Conservation (phyloP, 2,113 vertebrate species). For the Bos javanicus region DNA sequence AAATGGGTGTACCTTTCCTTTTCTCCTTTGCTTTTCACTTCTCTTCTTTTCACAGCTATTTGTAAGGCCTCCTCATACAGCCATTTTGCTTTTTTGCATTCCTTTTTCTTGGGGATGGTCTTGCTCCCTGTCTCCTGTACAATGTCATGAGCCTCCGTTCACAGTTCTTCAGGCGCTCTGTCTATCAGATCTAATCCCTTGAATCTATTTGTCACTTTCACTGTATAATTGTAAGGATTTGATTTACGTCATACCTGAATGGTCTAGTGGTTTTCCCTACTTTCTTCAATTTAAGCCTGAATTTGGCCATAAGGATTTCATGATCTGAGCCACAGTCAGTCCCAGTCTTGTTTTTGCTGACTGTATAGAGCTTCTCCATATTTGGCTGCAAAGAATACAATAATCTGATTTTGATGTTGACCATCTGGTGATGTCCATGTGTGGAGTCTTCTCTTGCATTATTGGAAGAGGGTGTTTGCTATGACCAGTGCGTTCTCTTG, state of each 20-base stretch:
- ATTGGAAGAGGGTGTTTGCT: background rate
- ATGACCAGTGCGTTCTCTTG: background rate
- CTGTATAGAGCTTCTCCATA: background rate
- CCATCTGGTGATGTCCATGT: background rate
- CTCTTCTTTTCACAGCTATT: background rate
- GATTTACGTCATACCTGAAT: background rate
- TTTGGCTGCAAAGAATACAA: background rate
- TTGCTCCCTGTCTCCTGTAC: background rate
- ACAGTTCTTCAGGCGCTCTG: background rate
- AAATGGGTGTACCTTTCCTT: background rate
- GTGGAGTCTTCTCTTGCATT: background rate
- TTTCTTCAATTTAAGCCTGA: background rate
- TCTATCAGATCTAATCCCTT: background rate
- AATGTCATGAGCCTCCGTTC: background rate
- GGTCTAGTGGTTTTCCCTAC: background rate
- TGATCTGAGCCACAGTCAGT: background rate
- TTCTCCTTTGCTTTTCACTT: background rate
- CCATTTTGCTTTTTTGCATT: background rate
- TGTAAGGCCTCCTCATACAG: background rate
- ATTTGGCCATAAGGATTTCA: background rate
- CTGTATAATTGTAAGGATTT: background rate
- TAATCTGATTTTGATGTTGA: background rate
- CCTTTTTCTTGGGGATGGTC: background rate
- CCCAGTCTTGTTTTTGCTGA: background rate
- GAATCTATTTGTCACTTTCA: background rate